Conservation (phyloP, 1,140 invertebrate genomes). For the Lepidotrigona ventralis region DNA sequence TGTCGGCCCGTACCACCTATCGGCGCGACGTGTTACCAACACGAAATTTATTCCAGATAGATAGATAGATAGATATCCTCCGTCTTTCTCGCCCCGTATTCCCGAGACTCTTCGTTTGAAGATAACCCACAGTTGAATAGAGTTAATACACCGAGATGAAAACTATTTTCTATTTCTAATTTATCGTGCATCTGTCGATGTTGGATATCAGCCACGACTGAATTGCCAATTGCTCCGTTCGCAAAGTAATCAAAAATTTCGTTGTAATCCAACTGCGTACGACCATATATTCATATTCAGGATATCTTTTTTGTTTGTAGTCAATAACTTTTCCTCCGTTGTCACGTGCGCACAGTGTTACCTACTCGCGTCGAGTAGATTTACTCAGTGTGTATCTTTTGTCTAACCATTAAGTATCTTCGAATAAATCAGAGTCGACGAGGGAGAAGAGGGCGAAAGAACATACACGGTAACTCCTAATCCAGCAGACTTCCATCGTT, state of each 20-base stretch:
- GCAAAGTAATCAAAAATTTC: no score
- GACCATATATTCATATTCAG: no score
- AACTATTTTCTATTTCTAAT: conserved; percentile 53
- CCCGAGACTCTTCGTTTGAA: conserved; percentile 47
- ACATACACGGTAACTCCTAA: neutral
- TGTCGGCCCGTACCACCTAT: conserved; percentile 51
- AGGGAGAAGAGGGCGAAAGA: neutral
- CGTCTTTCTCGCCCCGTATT: conserved; percentile 27
- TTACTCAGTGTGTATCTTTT: neutral
- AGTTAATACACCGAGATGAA: conserved; percentile 57
- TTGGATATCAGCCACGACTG: no score
- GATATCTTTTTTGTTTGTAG: neutral
- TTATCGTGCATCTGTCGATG: neutral
- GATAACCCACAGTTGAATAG: conserved; percentile 63
- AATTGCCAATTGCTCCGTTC: no score
- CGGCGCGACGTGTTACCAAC: conserved; percentile 51
- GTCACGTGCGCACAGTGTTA: neutral
- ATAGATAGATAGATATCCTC: conserved; percentile 41
- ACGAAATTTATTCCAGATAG: conserved; percentile 69
- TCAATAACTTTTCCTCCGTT: neutral
- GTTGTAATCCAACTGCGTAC: no score
- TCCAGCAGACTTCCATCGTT: neutral
- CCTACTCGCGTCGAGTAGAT: neutral
- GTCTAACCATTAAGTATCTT: neutral
- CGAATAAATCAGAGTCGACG: neutral